Base-by-base conservation (phyloP, 2,113 vertebrate species). In the Chaetops frenatus region DNA sequence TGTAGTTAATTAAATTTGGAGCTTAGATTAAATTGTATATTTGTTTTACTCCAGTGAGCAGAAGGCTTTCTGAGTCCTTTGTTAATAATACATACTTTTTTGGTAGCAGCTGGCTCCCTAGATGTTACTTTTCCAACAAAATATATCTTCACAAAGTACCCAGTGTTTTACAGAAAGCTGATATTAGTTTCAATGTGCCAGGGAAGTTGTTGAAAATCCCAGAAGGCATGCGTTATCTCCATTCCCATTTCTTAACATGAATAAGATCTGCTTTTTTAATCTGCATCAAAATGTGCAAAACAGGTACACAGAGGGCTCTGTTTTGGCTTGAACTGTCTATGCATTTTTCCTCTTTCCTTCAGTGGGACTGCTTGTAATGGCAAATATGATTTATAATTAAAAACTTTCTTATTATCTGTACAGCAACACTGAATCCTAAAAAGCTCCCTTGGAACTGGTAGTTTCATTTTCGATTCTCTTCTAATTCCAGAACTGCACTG, bases 41-140 rank as follows among this genome's bases (percentile, higher is more conserved):
- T 96, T 96, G 91, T 74, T 96, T 96, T 96, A 92, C 76, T 69
- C 50, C 62, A 71, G 62, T 66, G 86, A 96, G 57, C 92, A 95
- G 92, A 88, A 87, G 69, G 82, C 51, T 81, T 92, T 85, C 83
- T 1, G 2, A 54, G 67, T 44, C 72, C 80, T 93, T 87, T 50
- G 58, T 97, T 92, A 96, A 92, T 92, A 96, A 96, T 94, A 71
- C 70, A 96, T 90, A 92, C 62, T 91, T 2, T 2, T 67, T 72
- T 64, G 78, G 82, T 87, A 90, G 92, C 94, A 96, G 80, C 92
- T 95, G 91, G 70, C 48, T 95, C 81, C 82, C 81, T 95, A 71
- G 64, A 82, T 80, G 50, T 87, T 91, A 83, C 76, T 94, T 88
- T 82, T 53, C 76, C 51, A 72, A 72, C 42, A 82, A 94, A 88